Evolutionary conservation across 1,140 invertebrate genomes (phyloP).

Genomic region (Zaprionus kolodkinae): DNA sequence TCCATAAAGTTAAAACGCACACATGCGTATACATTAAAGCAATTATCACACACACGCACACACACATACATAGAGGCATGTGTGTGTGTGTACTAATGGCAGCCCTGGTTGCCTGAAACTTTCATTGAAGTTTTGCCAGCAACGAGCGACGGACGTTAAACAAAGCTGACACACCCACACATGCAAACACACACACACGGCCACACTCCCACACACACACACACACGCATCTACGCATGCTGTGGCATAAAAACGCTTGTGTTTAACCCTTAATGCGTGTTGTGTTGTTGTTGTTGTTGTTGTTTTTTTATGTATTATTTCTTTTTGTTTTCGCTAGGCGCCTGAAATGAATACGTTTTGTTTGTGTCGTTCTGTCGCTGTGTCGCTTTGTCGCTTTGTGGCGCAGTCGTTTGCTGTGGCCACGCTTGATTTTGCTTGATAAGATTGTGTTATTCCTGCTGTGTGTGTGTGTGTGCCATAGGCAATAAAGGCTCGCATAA

Average conservation of each 20-base stretch:
- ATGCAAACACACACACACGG: constrained; percentile 2
- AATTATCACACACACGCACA: constrained; percentile 66
- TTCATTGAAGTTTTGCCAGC: constrained; percentile 64
- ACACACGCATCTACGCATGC: constrained; percentile 39
- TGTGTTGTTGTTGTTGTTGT: constrained; percentile 72
- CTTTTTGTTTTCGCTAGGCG: constrained; percentile 29
- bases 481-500: constrained; percentile 39
- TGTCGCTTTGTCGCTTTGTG: constrained; percentile 1
- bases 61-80: constrained; percentile 6
- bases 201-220: constrained; percentile 46
- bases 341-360: constrained; percentile 63
- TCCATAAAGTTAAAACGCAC: constrained; percentile 81
- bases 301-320: constrained; percentile 9
- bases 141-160: constrained; percentile 62
- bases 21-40: constrained; percentile 80
- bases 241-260: constrained; percentile 68
- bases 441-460: constrained; percentile 72
- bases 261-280: constrained; percentile 79
- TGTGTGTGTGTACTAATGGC: background rate
- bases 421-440: constrained; percentile 70
- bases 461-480: constrained; percentile 32
- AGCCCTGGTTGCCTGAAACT: constrained; percentile 33
- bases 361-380: constrained; percentile 18
- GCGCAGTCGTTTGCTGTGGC: constrained; percentile 24
- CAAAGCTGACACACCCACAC: constrained; percentile 58